Conservation (phyloP, 2,113 vertebrate species). For the Manacus vitellinus region DNA sequence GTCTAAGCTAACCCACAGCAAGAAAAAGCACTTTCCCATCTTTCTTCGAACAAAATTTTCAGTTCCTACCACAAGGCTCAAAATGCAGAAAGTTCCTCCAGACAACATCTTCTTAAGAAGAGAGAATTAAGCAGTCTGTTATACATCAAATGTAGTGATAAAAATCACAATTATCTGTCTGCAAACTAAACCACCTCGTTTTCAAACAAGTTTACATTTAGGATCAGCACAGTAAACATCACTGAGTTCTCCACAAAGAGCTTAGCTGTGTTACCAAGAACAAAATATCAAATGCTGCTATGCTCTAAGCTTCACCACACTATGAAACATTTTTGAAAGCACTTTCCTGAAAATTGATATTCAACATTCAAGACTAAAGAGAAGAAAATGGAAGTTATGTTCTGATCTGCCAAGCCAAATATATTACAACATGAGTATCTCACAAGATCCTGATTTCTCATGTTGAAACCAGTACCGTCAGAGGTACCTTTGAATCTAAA, state of each 20-base stretch:
- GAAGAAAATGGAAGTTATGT: neutral
- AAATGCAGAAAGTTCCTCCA: neutral
- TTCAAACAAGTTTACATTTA: neutral
- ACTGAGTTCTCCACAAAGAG: neutral
- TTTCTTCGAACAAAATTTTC: neutral
- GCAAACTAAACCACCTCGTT: neutral
- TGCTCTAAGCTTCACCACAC: neutral
- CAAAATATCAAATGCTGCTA: neutral
- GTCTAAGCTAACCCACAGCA: neutral
- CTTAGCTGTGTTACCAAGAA: neutral
- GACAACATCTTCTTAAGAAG: neutral
- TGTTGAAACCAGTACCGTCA: neutral
- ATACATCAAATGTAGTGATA: neutral
- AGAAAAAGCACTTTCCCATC: neutral
- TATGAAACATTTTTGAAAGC: neutral
- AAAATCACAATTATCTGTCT: neutral
- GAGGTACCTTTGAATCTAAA: neutral
- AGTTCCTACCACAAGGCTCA: neutral
- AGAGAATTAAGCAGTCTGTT: neutral
- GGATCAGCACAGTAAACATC: neutral
- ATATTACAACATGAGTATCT: neutral
- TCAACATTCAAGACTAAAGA: neutral
- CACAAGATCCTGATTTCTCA: neutral
- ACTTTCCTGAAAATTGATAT: neutral
- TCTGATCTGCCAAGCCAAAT: neutral